Percentiles rank a stretch among this genome's conserved stretches.
Conservation (phyloP, 2,888 invertebrate genomes). For the Campopleginae sp. region DNA sequence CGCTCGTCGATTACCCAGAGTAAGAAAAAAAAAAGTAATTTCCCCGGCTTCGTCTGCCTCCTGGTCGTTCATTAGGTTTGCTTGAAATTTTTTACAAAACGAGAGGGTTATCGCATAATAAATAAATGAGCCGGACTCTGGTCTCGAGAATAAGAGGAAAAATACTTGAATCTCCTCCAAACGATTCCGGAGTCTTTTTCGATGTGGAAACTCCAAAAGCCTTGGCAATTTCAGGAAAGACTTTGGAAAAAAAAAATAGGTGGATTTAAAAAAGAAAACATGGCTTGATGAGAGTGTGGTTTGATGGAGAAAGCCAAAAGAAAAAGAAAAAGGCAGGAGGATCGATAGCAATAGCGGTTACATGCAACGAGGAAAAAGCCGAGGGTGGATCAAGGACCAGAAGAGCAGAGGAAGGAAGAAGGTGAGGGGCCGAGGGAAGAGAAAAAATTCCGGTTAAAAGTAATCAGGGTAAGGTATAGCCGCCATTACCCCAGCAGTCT, state of each 20-base stretch:
- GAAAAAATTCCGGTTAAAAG: slow-evolving; percentile 75
- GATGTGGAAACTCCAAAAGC: neutral
- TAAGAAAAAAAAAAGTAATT: slow-evolving; percentile 31
- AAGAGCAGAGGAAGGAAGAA: slow-evolving; percentile 22
- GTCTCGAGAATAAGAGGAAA: neutral
- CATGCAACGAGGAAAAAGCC: slow-evolving; percentile 40
- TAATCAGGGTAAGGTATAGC: slow-evolving; percentile 79
- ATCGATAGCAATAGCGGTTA: slow-evolving; percentile 60
- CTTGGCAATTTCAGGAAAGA: neutral
- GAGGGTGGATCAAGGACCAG: slow-evolving; percentile 40
- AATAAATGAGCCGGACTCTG: slow-evolving; percentile 7
- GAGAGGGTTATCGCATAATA: slow-evolving; percentile 11
- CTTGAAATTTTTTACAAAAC: slow-evolving; percentile 11
- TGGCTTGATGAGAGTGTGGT: slow-evolving; percentile 43
- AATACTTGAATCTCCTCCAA: neutral
- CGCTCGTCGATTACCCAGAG: slow-evolving; percentile 24
- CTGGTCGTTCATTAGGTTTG: neutral
- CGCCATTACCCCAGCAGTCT: slow-evolving; percentile 76
- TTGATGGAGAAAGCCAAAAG: slow-evolving; percentile 57
- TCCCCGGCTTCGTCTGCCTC: slow-evolving; percentile 15
- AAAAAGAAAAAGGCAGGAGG: slow-evolving; percentile 49
- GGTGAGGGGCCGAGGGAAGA: slow-evolving; percentile 28
- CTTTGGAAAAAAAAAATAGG: slow-evolving; percentile 40
- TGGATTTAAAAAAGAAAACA: slow-evolving; percentile 34
- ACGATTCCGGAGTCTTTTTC: neutral